Evolutionary conservation across 2,888 invertebrate genomes (phyloP).

Genomic region (Rhingia campestris): DNA sequence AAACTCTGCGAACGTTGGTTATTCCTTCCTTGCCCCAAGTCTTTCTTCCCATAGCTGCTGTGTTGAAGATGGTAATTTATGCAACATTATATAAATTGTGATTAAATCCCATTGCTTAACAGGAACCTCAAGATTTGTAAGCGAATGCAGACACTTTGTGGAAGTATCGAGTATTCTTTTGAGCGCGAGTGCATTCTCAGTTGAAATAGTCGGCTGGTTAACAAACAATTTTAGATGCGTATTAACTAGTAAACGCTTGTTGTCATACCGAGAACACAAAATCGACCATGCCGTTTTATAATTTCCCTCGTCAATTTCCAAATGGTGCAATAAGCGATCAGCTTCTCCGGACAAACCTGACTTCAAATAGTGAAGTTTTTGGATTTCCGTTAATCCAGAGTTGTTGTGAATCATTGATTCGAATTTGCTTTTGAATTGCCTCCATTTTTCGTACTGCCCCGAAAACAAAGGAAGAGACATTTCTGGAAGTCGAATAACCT

Average conservation of each 20-base stretch:
- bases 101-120: too few relatives aligned
- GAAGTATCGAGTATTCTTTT: constrained; percentile 13
- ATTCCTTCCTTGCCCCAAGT: too few relatives aligned
- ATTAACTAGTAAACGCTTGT: constrained; percentile 15
- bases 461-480: not conserved
- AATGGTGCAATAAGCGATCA: not conserved
- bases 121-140: constrained; percentile 1
- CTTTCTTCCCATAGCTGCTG: constrained; percentile 8
- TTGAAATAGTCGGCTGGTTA: not conserved
- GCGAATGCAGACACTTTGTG: constrained; percentile 10
- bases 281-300: constrained; percentile 15
- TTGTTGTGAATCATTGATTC: constrained; percentile 3
- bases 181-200: not conserved
- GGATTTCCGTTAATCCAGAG: not conserved
- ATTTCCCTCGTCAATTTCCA: constrained; percentile 7
- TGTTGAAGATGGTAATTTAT: not conserved
- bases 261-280: constrained; percentile 11
- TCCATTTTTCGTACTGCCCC: constrained; percentile 3
- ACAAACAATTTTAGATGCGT: constrained; percentile 16
- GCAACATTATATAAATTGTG: not conserved
- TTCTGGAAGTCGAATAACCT: not conserved
- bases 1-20: too few relatives aligned
- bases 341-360: not conserved
- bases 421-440: not conserved
- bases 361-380: constrained; percentile 8